Percentiles rank a stretch among this genome's conserved stretches.
Evolutionary conservation across 2,113 vertebrate species (phyloP).

Genomic region (Syrmaticus mikado): DNA sequence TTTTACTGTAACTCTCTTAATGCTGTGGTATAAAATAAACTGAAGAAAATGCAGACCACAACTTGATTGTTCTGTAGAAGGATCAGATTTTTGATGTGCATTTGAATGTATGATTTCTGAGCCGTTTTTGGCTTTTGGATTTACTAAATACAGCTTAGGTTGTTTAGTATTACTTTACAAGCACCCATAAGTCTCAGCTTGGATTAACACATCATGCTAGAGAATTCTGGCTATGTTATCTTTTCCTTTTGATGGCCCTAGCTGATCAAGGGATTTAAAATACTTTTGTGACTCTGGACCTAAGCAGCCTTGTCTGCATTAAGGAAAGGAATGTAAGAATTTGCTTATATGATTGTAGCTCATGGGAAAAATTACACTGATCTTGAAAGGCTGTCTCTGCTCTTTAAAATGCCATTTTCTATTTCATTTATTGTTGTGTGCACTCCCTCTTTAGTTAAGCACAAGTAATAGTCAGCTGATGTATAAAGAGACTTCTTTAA

Average conservation of each 20-base stretch:
- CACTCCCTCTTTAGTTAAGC: background rate
- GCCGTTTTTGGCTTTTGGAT: background rate
- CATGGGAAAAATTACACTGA: background rate
- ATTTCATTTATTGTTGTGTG: background rate
- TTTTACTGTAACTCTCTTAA: background rate
- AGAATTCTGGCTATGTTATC: background rate
- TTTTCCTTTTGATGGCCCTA: background rate
- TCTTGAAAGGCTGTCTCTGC: background rate
- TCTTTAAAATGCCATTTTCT: background rate
- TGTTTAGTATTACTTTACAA: slow-evolving; percentile 2
- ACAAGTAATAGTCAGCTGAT: background rate
- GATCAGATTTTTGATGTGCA: background rate
- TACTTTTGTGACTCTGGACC: background rate
- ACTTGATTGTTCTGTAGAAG: background rate
- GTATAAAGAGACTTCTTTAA: background rate
- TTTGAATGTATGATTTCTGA: background rate
- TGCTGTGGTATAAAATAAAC: background rate
- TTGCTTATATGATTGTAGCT: background rate
- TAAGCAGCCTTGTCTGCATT: background rate
- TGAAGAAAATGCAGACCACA: background rate
- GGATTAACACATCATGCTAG: background rate
- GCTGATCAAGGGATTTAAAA: slow-evolving; percentile 13
- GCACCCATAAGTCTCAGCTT: background rate
- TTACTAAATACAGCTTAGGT: background rate
- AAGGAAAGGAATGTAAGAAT: slow-evolving; percentile 19